These are phyloP conservation scores for Chlorops oryzae DNA, from an alignment of 1,140 invertebrate species.

Conservation along the genomic window DNA sequence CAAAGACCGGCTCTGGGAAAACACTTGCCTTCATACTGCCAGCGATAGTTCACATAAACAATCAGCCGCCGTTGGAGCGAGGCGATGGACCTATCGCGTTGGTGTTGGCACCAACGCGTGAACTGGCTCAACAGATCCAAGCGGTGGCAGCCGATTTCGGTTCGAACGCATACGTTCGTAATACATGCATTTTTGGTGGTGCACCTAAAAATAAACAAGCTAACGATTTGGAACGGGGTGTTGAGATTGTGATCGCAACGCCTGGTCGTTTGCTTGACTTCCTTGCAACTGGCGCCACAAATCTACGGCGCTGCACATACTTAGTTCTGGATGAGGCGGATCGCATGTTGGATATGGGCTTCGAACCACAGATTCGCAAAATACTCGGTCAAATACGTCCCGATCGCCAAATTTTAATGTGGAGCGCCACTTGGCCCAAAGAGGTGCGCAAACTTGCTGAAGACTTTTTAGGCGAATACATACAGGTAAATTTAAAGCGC, in stretches of 20 bases:
- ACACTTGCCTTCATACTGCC: slow-evolving; percentile 74
- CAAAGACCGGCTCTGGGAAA: slow-evolving; percentile 87
- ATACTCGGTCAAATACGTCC: slow-evolving; percentile 92
- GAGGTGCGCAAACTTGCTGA: slow-evolving; percentile 87
- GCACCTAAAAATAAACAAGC: slow-evolving; percentile 81
- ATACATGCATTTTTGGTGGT: slow-evolving; percentile 92
- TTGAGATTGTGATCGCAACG: slow-evolving; percentile 87
- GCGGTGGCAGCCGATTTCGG: slow-evolving; percentile 86
- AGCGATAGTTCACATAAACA: slow-evolving; percentile 85
- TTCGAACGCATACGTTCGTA: slow-evolving; percentile 69
- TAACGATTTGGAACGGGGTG: slow-evolving; percentile 77
- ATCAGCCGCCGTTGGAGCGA: slow-evolving; percentile 68
- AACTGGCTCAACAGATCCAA: slow-evolving; percentile 92
- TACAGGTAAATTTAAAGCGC: slow-evolving; percentile 52
- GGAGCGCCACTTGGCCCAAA: slow-evolving; percentile 97
- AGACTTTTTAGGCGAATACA: slow-evolving; percentile 82
- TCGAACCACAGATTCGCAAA: slow-evolving; percentile 96
- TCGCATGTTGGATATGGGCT: slow-evolving; percentile 98
- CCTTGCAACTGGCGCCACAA: slow-evolving; percentile 80
- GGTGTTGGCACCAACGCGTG: slow-evolving; percentile 86
- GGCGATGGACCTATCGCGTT: slow-evolving; percentile 86
- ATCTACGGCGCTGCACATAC: slow-evolving; percentile 81
- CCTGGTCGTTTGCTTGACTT: slow-evolving; percentile 94
- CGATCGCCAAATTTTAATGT: slow-evolving; percentile 93
- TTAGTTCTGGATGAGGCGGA: slow-evolving; percentile 97